A percentile compares a stretch with the other conserved stretches of the same genome.
These are phyloP conservation scores for Campoletis sonorensis DNA, from an alignment of 1,140 invertebrate genomes.

Conservation along the genomic window DNA sequence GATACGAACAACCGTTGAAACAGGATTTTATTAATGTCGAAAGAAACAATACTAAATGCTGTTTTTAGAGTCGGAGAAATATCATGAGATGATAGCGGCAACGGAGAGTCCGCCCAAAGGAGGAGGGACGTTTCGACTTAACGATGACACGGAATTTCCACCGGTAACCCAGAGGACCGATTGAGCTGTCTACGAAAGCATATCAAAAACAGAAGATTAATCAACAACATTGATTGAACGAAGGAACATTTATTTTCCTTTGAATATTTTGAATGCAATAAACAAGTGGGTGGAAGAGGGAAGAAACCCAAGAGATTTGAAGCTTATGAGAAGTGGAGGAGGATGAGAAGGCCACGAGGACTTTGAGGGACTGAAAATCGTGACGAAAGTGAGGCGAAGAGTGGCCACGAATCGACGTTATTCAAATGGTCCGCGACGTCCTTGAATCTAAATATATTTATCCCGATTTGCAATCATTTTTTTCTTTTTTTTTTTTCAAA, in stretches of 20 bases:
- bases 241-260: not conserved
- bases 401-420: too few relatives aligned
- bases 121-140: conserved; percentile 81
- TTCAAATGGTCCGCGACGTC: too few relatives aligned
- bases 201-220: conserved; percentile 43
- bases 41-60: conserved; percentile 24
- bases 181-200: conserved; percentile 64
- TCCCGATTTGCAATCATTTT: not conserved
- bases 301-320: too few relatives aligned
- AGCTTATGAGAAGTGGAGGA: too few relatives aligned
- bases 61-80: conserved; percentile 87
- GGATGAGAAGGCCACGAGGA: too few relatives aligned
- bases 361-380: too few relatives aligned
- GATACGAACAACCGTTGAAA: not conserved
- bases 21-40: not conserved
- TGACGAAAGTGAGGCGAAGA: too few relatives aligned
- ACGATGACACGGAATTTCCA: conserved; percentile 90
- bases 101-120: conserved; percentile 82
- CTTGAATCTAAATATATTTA: not conserved
- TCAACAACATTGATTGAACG: not conserved
- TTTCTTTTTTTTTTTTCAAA: too few relatives aligned
- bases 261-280: not conserved
- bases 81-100: conserved; percentile 83
- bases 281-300: not conserved
- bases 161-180: conserved; percentile 85